Evolutionary conservation across 1,140 invertebrate genomes (phyloP).

Genomic region (Bombus vancouverensis): DNA sequence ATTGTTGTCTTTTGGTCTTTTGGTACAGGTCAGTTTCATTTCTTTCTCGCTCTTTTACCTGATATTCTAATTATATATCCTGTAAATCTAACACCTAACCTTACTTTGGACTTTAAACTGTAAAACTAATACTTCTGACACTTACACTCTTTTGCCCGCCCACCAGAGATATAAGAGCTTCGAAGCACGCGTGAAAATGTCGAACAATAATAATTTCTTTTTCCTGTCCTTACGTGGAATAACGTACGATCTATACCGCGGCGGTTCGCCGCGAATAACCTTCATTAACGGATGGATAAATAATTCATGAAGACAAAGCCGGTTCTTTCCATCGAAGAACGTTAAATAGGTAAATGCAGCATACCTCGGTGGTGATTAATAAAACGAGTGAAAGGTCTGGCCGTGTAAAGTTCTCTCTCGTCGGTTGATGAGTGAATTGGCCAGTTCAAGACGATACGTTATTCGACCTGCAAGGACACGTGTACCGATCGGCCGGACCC

Average conservation of each 20-base stretch:
- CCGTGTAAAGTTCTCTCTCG: conserved; percentile 9
- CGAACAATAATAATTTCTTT: background rate
- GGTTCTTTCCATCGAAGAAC: conserved; percentile 33
- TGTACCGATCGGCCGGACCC: conserved; percentile 6
- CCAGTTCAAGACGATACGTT: conserved; percentile 29
- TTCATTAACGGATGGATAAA: conserved; percentile 30
- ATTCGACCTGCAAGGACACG: conserved; percentile 48
- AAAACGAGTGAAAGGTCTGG: conserved; percentile 65
- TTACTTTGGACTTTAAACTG: too few relatives aligned
- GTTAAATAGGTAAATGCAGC: conserved; percentile 58
- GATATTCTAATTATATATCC: too few relatives aligned
- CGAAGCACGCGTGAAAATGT: too few relatives aligned
- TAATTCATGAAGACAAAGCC: conserved; percentile 30
- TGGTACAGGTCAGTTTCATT: too few relatives aligned
- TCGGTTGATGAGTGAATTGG: conserved; percentile 34
- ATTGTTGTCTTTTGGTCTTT: too few relatives aligned
- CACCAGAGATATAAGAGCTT: background rate
- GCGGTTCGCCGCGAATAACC: conserved; percentile 3
- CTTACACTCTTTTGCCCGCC: too few relatives aligned
- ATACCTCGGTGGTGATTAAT: conserved; percentile 57
- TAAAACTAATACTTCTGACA: too few relatives aligned
- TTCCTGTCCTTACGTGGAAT: background rate
- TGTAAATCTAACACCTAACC: too few relatives aligned
- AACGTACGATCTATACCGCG: background rate
- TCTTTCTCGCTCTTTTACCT: too few relatives aligned